Evolutionary conservation across 2,888 invertebrate genomes (phyloP).

Genomic region (Pogonocherus hispidulus): DNA sequence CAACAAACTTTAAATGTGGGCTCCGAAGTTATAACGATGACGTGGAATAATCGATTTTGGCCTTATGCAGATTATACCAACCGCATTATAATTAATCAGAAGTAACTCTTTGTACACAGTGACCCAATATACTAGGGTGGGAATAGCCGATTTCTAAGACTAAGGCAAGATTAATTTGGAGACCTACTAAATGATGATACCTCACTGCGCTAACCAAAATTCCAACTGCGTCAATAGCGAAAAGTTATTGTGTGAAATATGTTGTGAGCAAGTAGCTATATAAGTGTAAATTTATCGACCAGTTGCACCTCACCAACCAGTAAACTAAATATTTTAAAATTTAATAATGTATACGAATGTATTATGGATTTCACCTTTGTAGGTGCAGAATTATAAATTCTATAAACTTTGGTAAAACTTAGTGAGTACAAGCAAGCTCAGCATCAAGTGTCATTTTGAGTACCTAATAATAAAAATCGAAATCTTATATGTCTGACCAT

Average conservation of each 20-base stretch:
- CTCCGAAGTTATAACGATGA: slow-evolving; percentile 30
- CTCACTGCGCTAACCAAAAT: neutral
- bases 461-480: too few species aligned
- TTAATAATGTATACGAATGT: too few species aligned
- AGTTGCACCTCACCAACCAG: too few species aligned
- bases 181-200: neutral
- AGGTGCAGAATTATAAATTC: too few species aligned
- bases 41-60: slow-evolving; percentile 41
- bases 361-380: too few species aligned
- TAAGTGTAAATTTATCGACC: neutral
- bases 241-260: too few species aligned
- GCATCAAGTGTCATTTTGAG: too few species aligned
- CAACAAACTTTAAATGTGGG: slow-evolving; percentile 36
- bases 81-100: slow-evolving; percentile 53
- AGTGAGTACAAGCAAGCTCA: too few species aligned
- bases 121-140: slow-evolving; percentile 10
- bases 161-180: neutral
- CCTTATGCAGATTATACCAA: slow-evolving; percentile 45
- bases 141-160: neutral
- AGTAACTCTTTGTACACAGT: slow-evolving; percentile 38
- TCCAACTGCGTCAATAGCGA: too few species aligned
- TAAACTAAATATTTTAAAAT: too few species aligned
- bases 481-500: too few species aligned
- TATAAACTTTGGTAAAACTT: too few species aligned
- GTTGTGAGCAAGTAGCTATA: neutral